These are phyloP conservation scores for Magallana angulata DNA, from an alignment of 1,140 invertebrate genomes.

Conservation along the genomic window DNA sequence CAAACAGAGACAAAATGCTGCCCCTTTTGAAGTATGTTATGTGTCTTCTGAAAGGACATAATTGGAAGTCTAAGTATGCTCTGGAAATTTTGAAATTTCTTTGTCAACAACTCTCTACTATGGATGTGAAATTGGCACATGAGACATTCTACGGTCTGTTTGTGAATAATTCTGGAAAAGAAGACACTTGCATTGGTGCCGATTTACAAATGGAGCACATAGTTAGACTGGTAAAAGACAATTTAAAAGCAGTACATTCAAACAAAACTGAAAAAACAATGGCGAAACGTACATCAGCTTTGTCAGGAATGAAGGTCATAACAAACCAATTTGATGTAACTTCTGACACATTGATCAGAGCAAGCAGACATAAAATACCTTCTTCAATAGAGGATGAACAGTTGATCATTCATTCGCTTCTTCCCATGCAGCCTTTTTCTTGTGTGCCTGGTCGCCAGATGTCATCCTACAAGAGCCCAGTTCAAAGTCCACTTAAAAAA, in stretches of 20 bases:
- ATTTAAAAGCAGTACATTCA: slow-evolving; percentile 10
- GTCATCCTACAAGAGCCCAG: background rate
- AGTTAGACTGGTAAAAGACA: background rate
- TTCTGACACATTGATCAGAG: background rate
- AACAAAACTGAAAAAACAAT: slow-evolving; percentile 13
- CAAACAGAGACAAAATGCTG: no score
- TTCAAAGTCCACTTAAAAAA: background rate
- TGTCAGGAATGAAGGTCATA: background rate
- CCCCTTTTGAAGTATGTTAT: no score
- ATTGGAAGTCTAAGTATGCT: slow-evolving; percentile 10
- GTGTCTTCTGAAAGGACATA: no score
- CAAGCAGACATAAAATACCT: background rate
- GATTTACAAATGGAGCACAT: slow-evolving; percentile 42
- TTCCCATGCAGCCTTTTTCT: background rate
- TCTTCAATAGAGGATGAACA: background rate
- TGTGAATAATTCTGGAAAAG: slow-evolving; percentile 26
- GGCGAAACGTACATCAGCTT: background rate
- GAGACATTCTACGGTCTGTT: slow-evolving; percentile 37
- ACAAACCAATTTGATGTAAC: background rate
- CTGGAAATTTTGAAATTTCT: slow-evolving; percentile 37
- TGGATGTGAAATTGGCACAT: background rate
- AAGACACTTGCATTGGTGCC: background rate
- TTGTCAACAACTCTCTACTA: slow-evolving; percentile 20
- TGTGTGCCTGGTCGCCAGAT: background rate
- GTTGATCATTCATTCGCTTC: background rate